Evolutionary conservation across 2,113 vertebrate genomes (phyloP).

Genomic region (Daphoenositta chrysoptera): DNA sequence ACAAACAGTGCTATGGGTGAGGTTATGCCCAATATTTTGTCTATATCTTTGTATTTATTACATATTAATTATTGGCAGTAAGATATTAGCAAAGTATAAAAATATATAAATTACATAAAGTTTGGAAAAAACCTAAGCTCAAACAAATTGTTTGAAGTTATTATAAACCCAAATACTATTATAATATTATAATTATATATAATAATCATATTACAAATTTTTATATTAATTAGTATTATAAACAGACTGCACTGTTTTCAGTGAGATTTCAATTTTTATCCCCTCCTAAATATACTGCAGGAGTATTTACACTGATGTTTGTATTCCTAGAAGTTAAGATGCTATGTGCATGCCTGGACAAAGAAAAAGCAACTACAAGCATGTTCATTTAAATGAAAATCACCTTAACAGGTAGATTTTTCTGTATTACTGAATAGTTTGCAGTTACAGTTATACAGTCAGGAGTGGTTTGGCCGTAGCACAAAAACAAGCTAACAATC

Average conservation of each 20-base stretch:
- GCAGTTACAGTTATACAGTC: neutral
- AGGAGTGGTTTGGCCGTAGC: neutral
- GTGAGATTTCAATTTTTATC: neutral
- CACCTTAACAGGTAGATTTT: neutral
- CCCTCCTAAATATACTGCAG: neutral
- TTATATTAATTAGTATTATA: neutral
- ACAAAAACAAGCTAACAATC: neutral
- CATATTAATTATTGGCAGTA: neutral
- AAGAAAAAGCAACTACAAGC: neutral
- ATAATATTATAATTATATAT: neutral
- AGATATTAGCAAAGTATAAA: neutral
- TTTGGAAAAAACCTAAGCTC: neutral
- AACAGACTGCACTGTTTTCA: neutral
- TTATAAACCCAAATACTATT: neutral
- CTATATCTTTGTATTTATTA: neutral
- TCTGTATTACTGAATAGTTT: neutral
- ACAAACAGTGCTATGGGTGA: neutral
- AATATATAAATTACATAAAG: neutral
- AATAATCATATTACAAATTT: neutral
- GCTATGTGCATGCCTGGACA: neutral
- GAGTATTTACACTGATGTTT: neutral
- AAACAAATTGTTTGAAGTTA: neutral
- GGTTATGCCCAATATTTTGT: neutral
- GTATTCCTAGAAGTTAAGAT: neutral
- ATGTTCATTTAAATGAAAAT: neutral